phyloP scores from a whole-genome alignment of 2,797 vertebrate species.

The Poeciliopsis presidionis region DNA sequence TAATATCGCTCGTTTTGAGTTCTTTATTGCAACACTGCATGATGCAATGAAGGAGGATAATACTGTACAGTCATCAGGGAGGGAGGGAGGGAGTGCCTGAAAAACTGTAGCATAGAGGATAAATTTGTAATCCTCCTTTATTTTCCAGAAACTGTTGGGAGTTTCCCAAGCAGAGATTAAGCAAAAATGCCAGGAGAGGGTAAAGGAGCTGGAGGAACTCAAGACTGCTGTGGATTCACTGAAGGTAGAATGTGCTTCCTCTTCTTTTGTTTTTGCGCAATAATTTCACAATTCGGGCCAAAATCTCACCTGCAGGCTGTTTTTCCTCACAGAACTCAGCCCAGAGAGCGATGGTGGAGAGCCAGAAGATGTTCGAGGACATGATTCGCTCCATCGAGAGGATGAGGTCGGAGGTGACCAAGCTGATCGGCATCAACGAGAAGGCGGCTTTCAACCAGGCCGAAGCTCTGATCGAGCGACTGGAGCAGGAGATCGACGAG shows the following conservation, averaged over 20 bases:
- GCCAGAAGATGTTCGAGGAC: conserved; percentile 86
- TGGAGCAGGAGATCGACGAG: conserved; percentile 86
- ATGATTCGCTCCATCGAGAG: conserved; percentile 86
- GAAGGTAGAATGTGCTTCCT: conserved; percentile 65
- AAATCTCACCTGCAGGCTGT: neutral
- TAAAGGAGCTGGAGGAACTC: conserved; percentile 85
- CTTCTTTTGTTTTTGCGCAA: neutral
- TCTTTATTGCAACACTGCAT: conserved; percentile 4
- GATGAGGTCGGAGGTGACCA: conserved; percentile 85
- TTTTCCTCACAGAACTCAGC: conserved; percentile 76
- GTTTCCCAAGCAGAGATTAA: conserved; percentile 83
- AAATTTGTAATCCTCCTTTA: conserved; percentile 27
- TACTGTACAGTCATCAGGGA: conserved; percentile 8
- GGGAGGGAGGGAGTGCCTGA: neutral
- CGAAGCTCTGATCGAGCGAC: conserved; percentile 82
- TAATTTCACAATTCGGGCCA: neutral
- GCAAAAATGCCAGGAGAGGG: conserved; percentile 84
- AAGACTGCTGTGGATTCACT: conserved; percentile 84
- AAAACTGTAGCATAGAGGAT: conserved; percentile 16
- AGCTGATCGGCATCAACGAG: conserved; percentile 86
- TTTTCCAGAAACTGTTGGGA: conserved; percentile 84
- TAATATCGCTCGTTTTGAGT: conserved; percentile 7
- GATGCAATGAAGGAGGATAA: neutral
- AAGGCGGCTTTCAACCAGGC: conserved; percentile 84
- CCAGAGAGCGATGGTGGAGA: conserved; percentile 85